A percentile compares a stretch with the other conserved stretches of the same genome.
phyloP scores from a whole-genome alignment of 64 coral and sea anemone species.

The Actinia tenebrosa region DNA sequence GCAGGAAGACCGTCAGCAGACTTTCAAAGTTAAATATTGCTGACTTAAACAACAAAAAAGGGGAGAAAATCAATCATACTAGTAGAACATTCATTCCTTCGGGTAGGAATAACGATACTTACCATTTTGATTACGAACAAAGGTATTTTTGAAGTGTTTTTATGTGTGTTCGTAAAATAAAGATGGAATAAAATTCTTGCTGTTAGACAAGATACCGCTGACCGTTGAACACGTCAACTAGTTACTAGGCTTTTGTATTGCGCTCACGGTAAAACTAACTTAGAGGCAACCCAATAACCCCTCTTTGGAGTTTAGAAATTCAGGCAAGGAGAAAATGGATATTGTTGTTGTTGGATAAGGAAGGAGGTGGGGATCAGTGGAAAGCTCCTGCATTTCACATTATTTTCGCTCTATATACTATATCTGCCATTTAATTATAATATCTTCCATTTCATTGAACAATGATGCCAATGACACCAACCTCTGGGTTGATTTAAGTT shows the following conservation, averaged over 20 bases:
- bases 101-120: background rate
- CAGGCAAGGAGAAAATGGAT: too few species aligned
- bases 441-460: too few species aligned
- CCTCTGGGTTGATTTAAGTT: too few species aligned
- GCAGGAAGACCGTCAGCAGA: slow-evolving; percentile 75
- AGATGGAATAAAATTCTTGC: background rate
- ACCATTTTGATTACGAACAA: background rate
- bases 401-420: too few species aligned
- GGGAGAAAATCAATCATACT: background rate
- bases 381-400: too few species aligned
- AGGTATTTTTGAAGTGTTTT: background rate
- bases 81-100: background rate
- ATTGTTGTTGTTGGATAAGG: too few species aligned
- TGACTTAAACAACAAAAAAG: slow-evolving; percentile 39
- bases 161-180: background rate
- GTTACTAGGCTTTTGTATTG: background rate
- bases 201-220: slow-evolving; percentile 1
- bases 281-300: background rate
- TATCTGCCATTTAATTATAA: too few species aligned
- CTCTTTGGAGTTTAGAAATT: too few species aligned
- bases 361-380: too few species aligned
- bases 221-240: slow-evolving; percentile 18
- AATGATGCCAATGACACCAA: too few species aligned
- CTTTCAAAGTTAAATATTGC: slow-evolving; percentile 99
- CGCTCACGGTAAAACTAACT: background rate